phyloP scores from a whole-genome alignment of 2,113 vertebrate species.

The Microcebus murinus region DNA sequence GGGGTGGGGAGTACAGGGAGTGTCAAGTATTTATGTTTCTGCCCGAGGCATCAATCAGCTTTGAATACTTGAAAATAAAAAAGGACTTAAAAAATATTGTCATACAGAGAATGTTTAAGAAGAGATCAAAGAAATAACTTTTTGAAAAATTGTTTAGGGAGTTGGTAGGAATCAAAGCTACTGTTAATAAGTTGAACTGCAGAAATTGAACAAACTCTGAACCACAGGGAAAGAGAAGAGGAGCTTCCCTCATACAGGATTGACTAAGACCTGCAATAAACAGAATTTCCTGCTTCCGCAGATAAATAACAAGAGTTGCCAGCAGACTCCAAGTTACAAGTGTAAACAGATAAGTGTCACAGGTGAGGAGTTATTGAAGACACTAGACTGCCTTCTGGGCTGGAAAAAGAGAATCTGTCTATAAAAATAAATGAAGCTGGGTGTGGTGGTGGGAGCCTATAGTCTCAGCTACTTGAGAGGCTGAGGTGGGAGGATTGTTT shows the following conservation, averaged over 20 bases:
- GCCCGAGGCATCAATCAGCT: neutral
- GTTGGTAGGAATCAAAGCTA: neutral
- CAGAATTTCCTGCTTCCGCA: neutral
- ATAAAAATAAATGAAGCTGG: neutral
- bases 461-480: neutral
- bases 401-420: neutral
- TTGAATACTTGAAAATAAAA: neutral
- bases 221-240: neutral
- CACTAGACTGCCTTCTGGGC: neutral
- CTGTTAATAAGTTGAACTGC: neutral
- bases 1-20: neutral
- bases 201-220: neutral
- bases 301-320: neutral
- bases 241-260: neutral
- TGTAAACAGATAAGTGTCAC: neutral
- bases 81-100: neutral
- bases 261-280: neutral
- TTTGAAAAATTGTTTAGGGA: neutral
- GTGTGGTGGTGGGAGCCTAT: no score
- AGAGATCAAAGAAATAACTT: neutral
- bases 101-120: neutral
- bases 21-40: neutral
- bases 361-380: neutral
- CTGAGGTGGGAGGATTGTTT: neutral
- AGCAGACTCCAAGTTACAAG: neutral